Base-by-base conservation (phyloP, 2,888 invertebrate genomes). In the Smittia aterrima region DNA sequence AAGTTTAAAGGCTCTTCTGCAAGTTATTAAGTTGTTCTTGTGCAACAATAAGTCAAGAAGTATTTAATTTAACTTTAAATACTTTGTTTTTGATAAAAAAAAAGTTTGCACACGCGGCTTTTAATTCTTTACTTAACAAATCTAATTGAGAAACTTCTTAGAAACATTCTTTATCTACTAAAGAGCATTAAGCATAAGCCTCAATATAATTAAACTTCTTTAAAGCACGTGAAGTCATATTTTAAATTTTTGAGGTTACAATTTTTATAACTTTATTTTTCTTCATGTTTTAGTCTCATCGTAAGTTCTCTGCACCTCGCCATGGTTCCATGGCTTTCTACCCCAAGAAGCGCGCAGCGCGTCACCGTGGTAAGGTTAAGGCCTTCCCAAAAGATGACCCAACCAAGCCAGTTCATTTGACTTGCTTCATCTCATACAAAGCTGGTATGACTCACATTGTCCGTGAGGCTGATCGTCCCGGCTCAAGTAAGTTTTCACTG, bases 271-370 rank as follows among this genome's bases (percentile, higher is more conserved):
- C 32, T 6, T 32, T 32, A 6, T 32, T 9, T 32, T 32, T 32
- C 32, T 32, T 68, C 38, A 11, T 53, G 13, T 85, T 89, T 77
- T 84, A 98, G 99, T 98, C 98, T 86, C 99, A 99, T 87, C 91
- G 99, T 83, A 99, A 99, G 85, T 99, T 99, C 85, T 98, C 97
- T 82, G 98, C 98, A 62, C 99, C 99, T 79, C 94, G 99, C 79
- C 99, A 99, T 90, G 99, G 99, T 80, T 98, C 98, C 75, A 96
- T 99, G 95, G 98, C 98, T 79, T 99, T 99, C 89, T 93, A 98
- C 85, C 99, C 99, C 81, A 98, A 98, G 86, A 99, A 99, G 86
- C 90, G 99, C 79, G 92, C 96, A 78, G 89, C 89, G 78, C 92
- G 97, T 81, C 97, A 97, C 87, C 93, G 98, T 86, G 99, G 99